phyloP scores from a whole-genome alignment of 2,888 invertebrate genomes.

The Phyllotreta cruciferae region DNA sequence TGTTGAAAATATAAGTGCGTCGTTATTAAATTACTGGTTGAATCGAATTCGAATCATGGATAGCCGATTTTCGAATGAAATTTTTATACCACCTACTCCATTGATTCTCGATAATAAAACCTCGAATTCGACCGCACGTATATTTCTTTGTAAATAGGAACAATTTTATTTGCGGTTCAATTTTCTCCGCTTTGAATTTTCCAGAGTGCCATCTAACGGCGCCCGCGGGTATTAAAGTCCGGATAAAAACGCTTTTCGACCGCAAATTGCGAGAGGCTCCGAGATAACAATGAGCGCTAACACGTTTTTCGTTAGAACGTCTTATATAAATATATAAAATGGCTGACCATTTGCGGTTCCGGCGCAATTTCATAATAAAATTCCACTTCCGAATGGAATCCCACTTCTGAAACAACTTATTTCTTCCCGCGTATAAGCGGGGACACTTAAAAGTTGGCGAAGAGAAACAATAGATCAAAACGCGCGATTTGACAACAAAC shows the following conservation, averaged over 20 bases:
- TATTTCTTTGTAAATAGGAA: conserved; percentile 25
- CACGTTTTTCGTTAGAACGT: not conserved
- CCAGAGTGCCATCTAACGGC: conserved; percentile 32
- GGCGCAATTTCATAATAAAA: no score
- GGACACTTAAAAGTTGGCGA: conserved; percentile 23
- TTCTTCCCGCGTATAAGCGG: not conserved
- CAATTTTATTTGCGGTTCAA: conserved; percentile 35
- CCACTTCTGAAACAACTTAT: not conserved
- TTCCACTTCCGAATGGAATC: no score
- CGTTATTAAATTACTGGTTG: no score
- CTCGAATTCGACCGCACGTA: conserved; percentile 22
- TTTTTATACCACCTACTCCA: conserved; percentile 21
- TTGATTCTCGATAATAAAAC: conserved; percentile 8
- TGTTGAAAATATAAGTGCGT: conserved; percentile 6
- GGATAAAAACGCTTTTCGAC: conserved; percentile 25
- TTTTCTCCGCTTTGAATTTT: conserved; percentile 32
- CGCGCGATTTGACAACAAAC: conserved; percentile 22
- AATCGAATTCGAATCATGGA: conserved; percentile 4
- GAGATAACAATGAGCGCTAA: conserved; percentile 14
- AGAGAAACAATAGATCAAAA: conserved; percentile 25
- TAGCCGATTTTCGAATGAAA: conserved; percentile 19
- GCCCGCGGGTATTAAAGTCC: conserved; percentile 29
- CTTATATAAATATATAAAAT: no score
- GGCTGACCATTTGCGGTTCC: no score
- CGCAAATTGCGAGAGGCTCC: conserved; percentile 19